Evolutionary conservation across 2,113 vertebrate species (phyloP).

Genomic region (Pongo abelii): DNA sequence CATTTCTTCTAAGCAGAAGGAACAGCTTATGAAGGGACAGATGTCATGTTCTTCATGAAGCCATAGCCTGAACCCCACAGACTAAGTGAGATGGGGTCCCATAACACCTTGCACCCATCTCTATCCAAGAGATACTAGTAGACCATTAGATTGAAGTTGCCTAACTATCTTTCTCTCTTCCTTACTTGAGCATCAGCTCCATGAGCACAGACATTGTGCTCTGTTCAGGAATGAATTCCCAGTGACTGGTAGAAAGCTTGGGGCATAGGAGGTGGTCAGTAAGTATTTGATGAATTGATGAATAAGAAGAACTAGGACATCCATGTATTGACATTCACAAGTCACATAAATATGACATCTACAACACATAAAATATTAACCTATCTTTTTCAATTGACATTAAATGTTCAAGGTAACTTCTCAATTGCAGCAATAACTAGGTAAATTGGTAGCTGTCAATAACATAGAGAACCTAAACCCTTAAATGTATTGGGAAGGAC

Average conservation of each 20-base stretch:
- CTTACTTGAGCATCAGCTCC: neutral
- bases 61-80: neutral
- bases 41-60: neutral
- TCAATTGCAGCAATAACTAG: neutral
- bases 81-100: neutral
- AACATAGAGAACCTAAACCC: neutral
- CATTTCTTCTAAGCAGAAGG: neutral
- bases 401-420: neutral
- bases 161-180: neutral
- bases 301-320: neutral
- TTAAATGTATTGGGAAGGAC: neutral
- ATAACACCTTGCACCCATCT: neutral
- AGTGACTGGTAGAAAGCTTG: neutral
- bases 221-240: neutral
- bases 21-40: neutral
- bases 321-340: neutral
- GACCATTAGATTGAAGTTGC: neutral
- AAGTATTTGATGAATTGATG: neutral
- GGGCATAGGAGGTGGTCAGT: neutral
- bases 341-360: neutral
- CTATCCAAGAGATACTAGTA: neutral
- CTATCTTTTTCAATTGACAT: slow-evolving; percentile 2
- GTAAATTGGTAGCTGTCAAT: neutral
- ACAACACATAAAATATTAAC: neutral
- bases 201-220: neutral